Base-by-base conservation (phyloP, 2,888 invertebrate species). In the Cylindroiulus punctatus region DNA sequence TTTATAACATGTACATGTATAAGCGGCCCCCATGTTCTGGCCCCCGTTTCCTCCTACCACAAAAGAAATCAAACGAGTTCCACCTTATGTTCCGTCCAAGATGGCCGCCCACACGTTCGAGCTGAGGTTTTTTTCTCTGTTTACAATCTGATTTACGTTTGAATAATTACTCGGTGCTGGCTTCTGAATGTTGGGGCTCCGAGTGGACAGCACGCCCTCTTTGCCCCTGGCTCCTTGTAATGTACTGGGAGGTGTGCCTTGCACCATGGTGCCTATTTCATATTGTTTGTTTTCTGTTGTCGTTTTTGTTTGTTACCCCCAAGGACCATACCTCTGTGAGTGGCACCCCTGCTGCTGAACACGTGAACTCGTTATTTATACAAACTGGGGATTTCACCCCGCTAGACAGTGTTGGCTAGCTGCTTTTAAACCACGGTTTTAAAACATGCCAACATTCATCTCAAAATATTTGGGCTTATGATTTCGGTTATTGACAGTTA, bases 81-180 rank as follows among this genome's bases (percentile, higher is more conserved):
- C n/a, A 57, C 57, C 57, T 57, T 3, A n/a, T 57, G 57, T 57
- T 57, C n/a, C 57, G 8, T 57, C n/a, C 57, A 57, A 57, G 22
- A 57, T 57, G 57, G 57, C 22, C 57, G 57, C 57, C 57, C 57
- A 57, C 57, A 57, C 57, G 22, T 57, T 57, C 7, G 22, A 57
- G 57, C 57, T 57, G 22, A 22, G 57, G 57, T 5, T 4, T 57
- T 57, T n/a, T 17, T 8, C 22, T 12, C 57, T 22, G 57, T 57
- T 57, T 57, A 57, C 57, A 57, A 57, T 57, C 57, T 57, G 57
- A 57, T 57, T 57, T 57, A 57, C 17, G 57, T 57, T 57, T 57
- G 57, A 57, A 57, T 57, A 57, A 57, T 57, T n/a, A 22, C 3
- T 57, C 22, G 5, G 57, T 57, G 57, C 57, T 22, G 5, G 57